Evolutionary conservation across 2,113 vertebrate genomes (phyloP), one percentile per base, ranked within the genome.

Genomic region (Xiphophorus hellerii): DNA sequence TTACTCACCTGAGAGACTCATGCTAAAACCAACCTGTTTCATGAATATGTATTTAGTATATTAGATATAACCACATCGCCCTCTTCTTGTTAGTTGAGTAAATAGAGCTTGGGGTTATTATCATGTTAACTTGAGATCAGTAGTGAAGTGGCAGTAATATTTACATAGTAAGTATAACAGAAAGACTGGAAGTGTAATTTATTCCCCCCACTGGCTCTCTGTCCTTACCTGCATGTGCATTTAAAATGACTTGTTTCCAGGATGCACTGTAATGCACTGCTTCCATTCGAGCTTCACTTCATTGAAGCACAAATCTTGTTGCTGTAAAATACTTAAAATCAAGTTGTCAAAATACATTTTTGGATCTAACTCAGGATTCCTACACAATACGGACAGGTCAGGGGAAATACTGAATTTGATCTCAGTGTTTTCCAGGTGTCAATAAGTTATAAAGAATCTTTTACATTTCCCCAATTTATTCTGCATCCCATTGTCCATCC

Each of bases 1-100:
- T 83, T 76, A 81, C 80, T 91, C 87, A 92, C 87, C 89, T 89
- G 85, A 86, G 85, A 89, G 82, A 80, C 73, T 44, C 68, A 77
- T 15, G 70, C 61, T 54, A 75, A 80, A 69, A 76, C 66, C 27
- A 82, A 39, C 33, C 39, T 44, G 67, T 73, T 81, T 85, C 82
- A 87, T 87, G 75, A 89, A 88, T 92, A 87, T 89, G 73, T 69
- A 89, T 83, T 69, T 37, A 11, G 33, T 73, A 48, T 81, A 84
- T 88, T 31, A 66, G 33, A 77, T 73, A 66, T 62, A 39, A 39
- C 69, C 25, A 58, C 11, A 13, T 44, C 29, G 30, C 48, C 35
- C 22, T 69, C n/a, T n/a, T n/a, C 61, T 64, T n/a, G 33, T 51
- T 64, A 30, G 77, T 64, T 62, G 63, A 64, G 71, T 80, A 74